phyloP scores from a whole-genome alignment of 2,113 vertebrate genomes.

The Pelusios castaneus region DNA sequence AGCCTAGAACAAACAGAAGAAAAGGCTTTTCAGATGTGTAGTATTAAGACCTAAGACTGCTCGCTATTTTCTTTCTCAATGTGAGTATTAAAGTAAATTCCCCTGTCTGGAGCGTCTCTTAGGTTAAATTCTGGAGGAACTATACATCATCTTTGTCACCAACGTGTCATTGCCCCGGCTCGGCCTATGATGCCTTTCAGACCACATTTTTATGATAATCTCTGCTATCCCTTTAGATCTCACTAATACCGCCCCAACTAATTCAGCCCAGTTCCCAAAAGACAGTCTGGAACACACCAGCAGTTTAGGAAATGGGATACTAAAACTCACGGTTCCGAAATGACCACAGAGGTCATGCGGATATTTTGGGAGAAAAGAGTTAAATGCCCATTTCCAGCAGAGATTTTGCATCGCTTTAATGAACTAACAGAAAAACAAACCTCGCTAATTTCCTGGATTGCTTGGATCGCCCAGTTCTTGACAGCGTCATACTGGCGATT shows the following conservation, averaged over 20 bases:
- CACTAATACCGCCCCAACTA: neutral
- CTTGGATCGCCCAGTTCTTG: neutral
- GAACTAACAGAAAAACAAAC: neutral
- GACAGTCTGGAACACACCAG: fast-evolving
- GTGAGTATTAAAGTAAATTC: neutral
- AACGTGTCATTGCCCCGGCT: neutral
- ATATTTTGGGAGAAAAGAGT: fast-evolving
- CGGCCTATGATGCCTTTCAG: neutral
- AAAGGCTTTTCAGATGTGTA: neutral
- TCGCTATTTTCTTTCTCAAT: neutral
- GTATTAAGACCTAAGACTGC: neutral
- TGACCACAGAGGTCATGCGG: fast-evolving
- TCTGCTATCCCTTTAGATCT: fast-evolving
- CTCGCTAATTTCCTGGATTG: neutral
- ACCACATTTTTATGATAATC: fast-evolving
- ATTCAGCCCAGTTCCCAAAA: neutral
- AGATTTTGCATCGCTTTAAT: neutral
- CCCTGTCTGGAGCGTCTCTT: neutral
- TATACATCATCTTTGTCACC: fast-evolving
- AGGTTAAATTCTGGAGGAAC: neutral
- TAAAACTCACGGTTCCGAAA: neutral
- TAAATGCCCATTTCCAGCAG: neutral
- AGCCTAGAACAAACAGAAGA: neutral
- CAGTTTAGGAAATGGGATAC: neutral
- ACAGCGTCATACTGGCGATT: neutral